Percentiles rank a stretch among this genome's conserved stretches.
phyloP scores from a whole-genome alignment of 53 echinoderm and acorn worm species.

The Antedon mediterranea region DNA sequence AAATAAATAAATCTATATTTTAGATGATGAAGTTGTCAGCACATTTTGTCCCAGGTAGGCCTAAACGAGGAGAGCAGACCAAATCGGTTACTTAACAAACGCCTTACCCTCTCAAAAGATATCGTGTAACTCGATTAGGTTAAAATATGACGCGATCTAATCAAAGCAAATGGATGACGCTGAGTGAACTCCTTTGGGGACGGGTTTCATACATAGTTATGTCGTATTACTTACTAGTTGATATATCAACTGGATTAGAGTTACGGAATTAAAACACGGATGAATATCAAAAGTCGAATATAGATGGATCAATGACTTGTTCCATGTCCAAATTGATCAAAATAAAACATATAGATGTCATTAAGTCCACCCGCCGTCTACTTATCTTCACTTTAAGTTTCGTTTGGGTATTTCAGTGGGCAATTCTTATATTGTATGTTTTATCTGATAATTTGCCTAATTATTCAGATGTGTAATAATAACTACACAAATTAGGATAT shows the following conservation, averaged over 20 bases:
- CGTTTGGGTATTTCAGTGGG: not conserved
- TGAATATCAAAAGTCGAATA: not conserved
- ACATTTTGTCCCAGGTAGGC: no score
- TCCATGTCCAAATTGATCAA: not conserved
- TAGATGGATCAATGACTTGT: not conserved
- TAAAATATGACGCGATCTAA: not conserved
- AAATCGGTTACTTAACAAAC: no score
- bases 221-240: not conserved
- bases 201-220: not conserved
- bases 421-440: no score
- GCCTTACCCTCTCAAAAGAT: not conserved
- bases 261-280: not conserved
- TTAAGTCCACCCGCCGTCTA: no score
- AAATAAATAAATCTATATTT: no score
- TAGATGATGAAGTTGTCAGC: no score
- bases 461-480: no score
- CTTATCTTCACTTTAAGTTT: not conserved
- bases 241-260: not conserved
- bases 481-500: no score
- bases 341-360: not conserved
- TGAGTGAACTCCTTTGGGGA: not conserved
- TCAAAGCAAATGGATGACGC: not conserved
- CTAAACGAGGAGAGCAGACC: no score
- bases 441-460: no score
- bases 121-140: not conserved